These are phyloP conservation scores for Anolis sagrei DNA, from an alignment of 2,113 vertebrate species.

Conservation along the genomic window DNA sequence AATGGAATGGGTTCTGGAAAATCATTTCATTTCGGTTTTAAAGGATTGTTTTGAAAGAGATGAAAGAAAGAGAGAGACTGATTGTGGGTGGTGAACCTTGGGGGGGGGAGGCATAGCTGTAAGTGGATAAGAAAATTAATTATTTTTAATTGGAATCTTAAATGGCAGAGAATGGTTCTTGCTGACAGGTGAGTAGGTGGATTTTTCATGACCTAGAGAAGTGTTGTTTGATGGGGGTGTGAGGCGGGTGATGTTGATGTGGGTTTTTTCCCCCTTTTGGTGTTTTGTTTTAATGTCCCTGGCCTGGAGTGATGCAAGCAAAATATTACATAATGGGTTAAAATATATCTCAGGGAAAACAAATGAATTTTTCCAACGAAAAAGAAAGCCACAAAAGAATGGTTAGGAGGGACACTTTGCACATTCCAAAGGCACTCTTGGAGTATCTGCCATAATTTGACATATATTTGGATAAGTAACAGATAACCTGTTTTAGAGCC, in stretches of 20 bases:
- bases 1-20: neutral
- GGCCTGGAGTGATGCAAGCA: neutral
- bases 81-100: neutral
- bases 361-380: neutral
- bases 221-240: neutral
- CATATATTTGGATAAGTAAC: too few species aligned
- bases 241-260: neutral
- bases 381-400: neutral
- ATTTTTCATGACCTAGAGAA: neutral
- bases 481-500: neutral
- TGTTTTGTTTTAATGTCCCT: neutral
- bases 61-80: neutral
- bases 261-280: neutral
- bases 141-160: slow-evolving; percentile 34
- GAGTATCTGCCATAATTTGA: neutral
- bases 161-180: slow-evolving; percentile 9
- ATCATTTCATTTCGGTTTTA: neutral
- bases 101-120: neutral
- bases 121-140: slow-evolving; percentile 13
- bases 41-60: neutral
- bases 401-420: neutral
- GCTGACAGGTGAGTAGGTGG: slow-evolving; percentile 23
- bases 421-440: neutral
- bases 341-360: too few species aligned
- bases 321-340: neutral